Conservation (phyloP, 2,888 invertebrate species). For the Yponomeuta sedellus region DNA sequence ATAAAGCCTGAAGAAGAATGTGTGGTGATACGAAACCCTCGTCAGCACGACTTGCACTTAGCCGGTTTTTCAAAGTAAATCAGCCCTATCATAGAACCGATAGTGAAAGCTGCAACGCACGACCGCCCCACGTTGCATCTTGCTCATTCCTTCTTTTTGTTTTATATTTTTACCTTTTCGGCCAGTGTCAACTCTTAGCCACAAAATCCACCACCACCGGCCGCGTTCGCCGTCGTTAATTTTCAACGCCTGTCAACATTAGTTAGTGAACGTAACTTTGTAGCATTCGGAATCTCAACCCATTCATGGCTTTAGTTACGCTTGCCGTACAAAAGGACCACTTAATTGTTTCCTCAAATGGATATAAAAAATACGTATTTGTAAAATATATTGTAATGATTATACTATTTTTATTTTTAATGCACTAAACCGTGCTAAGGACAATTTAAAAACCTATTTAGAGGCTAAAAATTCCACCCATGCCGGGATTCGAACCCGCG, state of each 20-base stretch:
- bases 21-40: too few species aligned
- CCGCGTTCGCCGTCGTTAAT: conserved; percentile 37
- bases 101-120: conserved; percentile 65
- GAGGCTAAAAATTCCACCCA: too few species aligned
- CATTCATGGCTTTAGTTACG: conserved; percentile 9
- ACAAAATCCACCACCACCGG: conserved; percentile 33
- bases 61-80: conserved; percentile 1
- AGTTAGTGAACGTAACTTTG: not conserved
- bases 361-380: not conserved
- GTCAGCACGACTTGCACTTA: too few species aligned
- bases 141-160: conserved; percentile 33
- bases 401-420: too few species aligned
- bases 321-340: conserved; percentile 9
- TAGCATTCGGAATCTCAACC: not conserved
- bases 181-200: conserved; percentile 47
- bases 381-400: too few species aligned
- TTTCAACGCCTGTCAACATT: conserved; percentile 28
- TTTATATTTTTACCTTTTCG: conserved; percentile 31
- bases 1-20: too few species aligned
- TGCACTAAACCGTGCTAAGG: too few species aligned
- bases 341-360: not conserved
- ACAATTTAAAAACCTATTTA: too few species aligned
- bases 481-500: too few species aligned
- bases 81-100: conserved; percentile 26
- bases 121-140: conserved; percentile 49